phyloP scores from a whole-genome alignment of 2,113 vertebrate species.

The Pachypanchax playfairii region DNA sequence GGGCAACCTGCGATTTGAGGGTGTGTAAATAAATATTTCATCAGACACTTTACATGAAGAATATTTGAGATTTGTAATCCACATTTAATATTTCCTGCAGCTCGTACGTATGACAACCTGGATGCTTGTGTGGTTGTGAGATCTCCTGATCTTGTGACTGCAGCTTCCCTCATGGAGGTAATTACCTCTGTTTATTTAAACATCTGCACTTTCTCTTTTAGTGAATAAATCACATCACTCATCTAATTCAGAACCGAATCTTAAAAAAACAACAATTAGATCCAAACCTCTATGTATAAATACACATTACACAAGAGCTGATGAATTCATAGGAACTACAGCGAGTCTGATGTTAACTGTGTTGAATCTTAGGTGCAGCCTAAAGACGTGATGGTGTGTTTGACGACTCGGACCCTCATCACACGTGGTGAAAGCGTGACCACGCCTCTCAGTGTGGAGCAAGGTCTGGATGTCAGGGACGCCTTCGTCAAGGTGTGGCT shows the following conservation, averaged over 20 bases:
- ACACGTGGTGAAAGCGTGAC: slow-evolving; percentile 93
- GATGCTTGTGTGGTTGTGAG: slow-evolving; percentile 95
- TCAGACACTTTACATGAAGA: background rate
- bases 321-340: no score
- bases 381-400: slow-evolving; percentile 84
- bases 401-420: slow-evolving; percentile 95
- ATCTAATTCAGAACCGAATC: background rate
- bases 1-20: slow-evolving; percentile 94
- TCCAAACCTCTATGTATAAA: background rate
- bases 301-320: no score
- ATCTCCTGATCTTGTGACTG: slow-evolving; percentile 85
- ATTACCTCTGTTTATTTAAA: background rate
- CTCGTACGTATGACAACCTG: slow-evolving; percentile 93
- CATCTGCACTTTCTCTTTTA: background rate
- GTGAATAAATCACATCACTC: background rate
- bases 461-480: slow-evolving; percentile 92
- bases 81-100: slow-evolving; percentile 67
- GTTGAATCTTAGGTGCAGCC: slow-evolving; percentile 80
- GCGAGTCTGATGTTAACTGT: no score
- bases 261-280: background rate
- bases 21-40: slow-evolving; percentile 38
- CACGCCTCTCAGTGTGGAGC: slow-evolving; percentile 92
- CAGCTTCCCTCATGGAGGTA: slow-evolving; percentile 90
- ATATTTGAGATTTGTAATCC: background rate
- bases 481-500: slow-evolving; percentile 93